Base-by-base conservation (phyloP, 2,113 vertebrate genomes). In the Leucoraja erinaceus region DNA sequence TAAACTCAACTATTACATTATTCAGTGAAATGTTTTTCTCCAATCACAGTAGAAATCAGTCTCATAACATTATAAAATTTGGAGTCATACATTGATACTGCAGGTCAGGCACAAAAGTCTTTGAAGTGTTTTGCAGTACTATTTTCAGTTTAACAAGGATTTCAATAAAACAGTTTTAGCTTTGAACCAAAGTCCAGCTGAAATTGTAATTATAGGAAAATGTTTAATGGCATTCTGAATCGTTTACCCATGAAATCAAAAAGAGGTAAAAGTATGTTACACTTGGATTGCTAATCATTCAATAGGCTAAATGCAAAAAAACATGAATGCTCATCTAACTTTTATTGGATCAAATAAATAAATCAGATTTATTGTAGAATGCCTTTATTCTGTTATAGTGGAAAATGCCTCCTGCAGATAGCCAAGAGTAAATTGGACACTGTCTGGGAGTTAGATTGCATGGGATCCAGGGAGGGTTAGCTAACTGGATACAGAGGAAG, bases 91-190 rank as follows among this genome's bases (percentile, higher is more conserved):
- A 90, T 93, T 93, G 94, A 93, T 94, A 93, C 90, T 93, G 93
- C 93, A 93, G 93, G 94, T 94, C 94, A 94, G 94, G 92, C 93
- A 78, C 93, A 93, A 72, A 54, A 81, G 63, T 70, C 94, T 95
- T 95, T 95, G 94, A 95, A 95, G 94, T 94, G 93, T 94, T 95
- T 93, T 93, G 94, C 94, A 94, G 94, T 93, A 94, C 90, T 83
- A 91, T 92, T 84, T 84, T 54, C 72, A 93, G 94, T 94, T 91
- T 94, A 95, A 95, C 94, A 94, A 95, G 94, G 93, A 94, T 94
- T 94, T 14, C 79, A 94, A 95, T 94, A 94, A 94, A 94, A 93
- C 33, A 91, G 66, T 88, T 94, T 81, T 92, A 63, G 93, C 94
- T 95, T 95, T 95, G 94, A 95, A 94, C 94, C 95, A 93, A 93